phyloP scores from a whole-genome alignment of 2,888 invertebrate species.

The Caenorhabditis drosophilae region DNA sequence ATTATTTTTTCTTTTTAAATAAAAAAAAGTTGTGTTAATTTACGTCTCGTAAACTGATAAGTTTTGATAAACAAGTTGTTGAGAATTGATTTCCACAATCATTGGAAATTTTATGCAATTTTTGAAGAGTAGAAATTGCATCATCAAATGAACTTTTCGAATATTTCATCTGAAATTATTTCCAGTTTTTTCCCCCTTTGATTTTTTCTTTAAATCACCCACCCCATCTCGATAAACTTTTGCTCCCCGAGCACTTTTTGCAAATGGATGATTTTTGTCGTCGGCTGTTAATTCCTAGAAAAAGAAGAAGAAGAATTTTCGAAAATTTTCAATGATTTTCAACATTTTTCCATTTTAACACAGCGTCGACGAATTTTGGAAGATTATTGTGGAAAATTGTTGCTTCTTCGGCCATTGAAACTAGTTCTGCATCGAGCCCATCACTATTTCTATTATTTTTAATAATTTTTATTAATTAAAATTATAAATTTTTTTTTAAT shows the following conservation, averaged over 20 bases:
- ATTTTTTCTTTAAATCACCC: too few relatives aligned
- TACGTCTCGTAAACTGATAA: constrained; percentile 1
- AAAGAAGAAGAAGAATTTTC: too few relatives aligned
- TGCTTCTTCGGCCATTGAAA: neutral
- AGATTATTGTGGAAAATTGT: neutral
- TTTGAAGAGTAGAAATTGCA: neutral
- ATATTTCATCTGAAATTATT: neutral
- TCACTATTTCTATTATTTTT: neutral
- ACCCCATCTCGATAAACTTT: neutral
- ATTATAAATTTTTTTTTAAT: neutral
- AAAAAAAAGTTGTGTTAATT: too few relatives aligned
- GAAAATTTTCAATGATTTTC: neutral
- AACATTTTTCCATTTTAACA: neutral
- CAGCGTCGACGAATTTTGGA: neutral
- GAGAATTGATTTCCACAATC: neutral
- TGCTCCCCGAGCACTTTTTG: neutral
- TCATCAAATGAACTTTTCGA: neutral
- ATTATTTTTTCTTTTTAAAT: neutral
- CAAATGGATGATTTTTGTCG: constrained; percentile 1
- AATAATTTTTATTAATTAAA: neutral
- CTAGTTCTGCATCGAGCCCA: neutral
- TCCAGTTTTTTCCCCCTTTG: too few relatives aligned
- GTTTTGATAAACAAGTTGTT: neutral
- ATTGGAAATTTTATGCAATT: neutral
- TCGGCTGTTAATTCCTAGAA: neutral